Base-by-base conservation (phyloP, 2,888 invertebrate genomes). In the Torymus tubicola region DNA sequence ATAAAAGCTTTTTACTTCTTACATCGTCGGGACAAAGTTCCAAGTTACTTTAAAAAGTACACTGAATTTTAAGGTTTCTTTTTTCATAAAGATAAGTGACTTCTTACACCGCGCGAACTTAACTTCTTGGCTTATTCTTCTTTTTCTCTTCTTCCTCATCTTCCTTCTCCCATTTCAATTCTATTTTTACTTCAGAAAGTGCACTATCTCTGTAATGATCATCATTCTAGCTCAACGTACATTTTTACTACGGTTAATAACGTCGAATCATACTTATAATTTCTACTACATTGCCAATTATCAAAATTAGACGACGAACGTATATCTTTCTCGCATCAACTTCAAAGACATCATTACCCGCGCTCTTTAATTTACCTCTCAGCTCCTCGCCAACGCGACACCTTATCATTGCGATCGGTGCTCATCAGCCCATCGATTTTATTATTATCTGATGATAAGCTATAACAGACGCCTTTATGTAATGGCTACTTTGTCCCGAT, bases 11-110 rank as follows among this genome's bases (percentile, higher is more conserved):
- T 67, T 74, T 74, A 67, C 57, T 65, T 58, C 57, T 64, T 65
- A 74, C 8, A 67, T 21, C 52, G 50, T 50, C 18, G 57, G 52
- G 50, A 10, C 12, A 60, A 75, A 52, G 60, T 75, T 69, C 52
- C 68, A 31, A 63, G 69, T 61, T 76, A 69, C 63, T 69, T 61
- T 42, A 55, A 52, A 12, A 69, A 69, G 42, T 11, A 24, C 63
- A 12, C 50, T 63, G 61, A 61, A 69, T 61, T 69, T 68, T 53
- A 42, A n/a, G 42, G 42, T 69, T 31, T 31, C 4, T 69, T 60
- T 69, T 60, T 69, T 63, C 61, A 61, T 68, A 53, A 31, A 76
- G 76, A 76, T 76, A 76, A 76, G 69, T 76, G 61, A 63, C 52
- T 69, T 61, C 14, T 13, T 12, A 2, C 10, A 61, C 50, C 31